These are phyloP conservation scores for Linurgus olivaceus DNA, from an alignment of 2,797 vertebrate species.

Conservation along the genomic window DNA sequence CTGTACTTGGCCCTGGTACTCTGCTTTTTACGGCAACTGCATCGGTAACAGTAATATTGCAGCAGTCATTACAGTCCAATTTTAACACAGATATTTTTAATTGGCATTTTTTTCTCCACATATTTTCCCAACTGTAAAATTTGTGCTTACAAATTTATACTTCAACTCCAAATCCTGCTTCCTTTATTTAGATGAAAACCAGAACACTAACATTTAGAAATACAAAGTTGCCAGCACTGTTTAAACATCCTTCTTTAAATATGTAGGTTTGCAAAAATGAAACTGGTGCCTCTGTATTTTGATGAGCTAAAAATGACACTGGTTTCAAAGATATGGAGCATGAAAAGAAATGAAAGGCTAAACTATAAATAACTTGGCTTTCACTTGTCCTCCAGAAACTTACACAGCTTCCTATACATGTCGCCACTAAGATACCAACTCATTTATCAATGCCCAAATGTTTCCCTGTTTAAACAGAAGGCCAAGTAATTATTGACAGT, in stretches of 20 bases:
- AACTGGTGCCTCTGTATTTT: slow-evolving; percentile 12
- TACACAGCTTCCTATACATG: neutral
- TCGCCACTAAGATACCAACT: neutral
- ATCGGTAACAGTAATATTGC: neutral
- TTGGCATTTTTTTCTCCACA: neutral
- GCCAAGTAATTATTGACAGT: neutral
- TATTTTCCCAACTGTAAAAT: neutral
- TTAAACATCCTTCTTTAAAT: slow-evolving; percentile 25
- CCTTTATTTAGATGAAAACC: slow-evolving; percentile 38
- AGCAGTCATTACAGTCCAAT: neutral
- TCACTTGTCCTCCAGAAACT: neutral
- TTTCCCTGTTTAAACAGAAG: neutral
- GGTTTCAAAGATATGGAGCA: slow-evolving; percentile 15
- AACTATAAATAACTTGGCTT: neutral
- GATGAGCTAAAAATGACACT: neutral
- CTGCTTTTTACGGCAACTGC: neutral
- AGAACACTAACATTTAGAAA: slow-evolving; percentile 36
- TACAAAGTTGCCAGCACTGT: neutral
- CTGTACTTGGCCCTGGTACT: neutral
- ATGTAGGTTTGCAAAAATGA: neutral
- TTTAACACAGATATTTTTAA: slow-evolving; percentile 15
- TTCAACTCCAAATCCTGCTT: slow-evolving; percentile 1
- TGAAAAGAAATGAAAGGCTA: slow-evolving; percentile 13
- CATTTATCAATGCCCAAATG: neutral
- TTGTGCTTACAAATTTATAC: neutral